phyloP scores from a whole-genome alignment of 30 jellyfish, hydroid and myxozoan species.

The Aurelia sp. region DNA sequence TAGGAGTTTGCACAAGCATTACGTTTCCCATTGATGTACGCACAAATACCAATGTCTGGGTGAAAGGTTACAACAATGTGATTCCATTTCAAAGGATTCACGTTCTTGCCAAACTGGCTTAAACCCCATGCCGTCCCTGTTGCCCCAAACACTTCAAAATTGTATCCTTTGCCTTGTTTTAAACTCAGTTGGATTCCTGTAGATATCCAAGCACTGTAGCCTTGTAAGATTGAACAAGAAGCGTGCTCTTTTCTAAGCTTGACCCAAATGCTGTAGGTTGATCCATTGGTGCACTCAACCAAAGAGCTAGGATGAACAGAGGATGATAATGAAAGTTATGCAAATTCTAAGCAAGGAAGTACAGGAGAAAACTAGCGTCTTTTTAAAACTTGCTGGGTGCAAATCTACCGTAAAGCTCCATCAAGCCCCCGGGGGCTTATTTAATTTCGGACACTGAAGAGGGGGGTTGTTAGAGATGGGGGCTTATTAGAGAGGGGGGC shows the following conservation, averaged over 20 bases:
- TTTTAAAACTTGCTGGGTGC: no score
- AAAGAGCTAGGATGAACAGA: background rate
- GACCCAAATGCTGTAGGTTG: conserved; percentile 15
- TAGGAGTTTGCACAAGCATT: background rate
- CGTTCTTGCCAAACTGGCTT: background rate
- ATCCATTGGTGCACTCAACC: conserved; percentile 16
- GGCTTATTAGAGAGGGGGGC: no score
- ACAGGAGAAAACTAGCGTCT: no score
- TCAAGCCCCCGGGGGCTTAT: no score
- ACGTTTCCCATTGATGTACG: background rate
- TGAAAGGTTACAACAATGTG: background rate
- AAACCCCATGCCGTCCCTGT: background rate
- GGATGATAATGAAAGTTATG: no score
- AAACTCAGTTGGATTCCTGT: background rate
- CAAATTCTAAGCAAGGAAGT: no score
- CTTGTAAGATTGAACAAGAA: background rate
- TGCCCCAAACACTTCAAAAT: background rate
- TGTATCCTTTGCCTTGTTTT: background rate
- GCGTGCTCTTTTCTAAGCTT: background rate
- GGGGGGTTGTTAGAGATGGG: no score
- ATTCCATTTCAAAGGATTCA: background rate
- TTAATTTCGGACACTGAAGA: no score
- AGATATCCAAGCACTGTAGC: background rate
- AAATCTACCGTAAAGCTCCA: no score
- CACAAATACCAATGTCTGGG: background rate